Evolutionary conservation across 2,888 invertebrate genomes (phyloP).

Genomic region (Polia nebulosa): DNA sequence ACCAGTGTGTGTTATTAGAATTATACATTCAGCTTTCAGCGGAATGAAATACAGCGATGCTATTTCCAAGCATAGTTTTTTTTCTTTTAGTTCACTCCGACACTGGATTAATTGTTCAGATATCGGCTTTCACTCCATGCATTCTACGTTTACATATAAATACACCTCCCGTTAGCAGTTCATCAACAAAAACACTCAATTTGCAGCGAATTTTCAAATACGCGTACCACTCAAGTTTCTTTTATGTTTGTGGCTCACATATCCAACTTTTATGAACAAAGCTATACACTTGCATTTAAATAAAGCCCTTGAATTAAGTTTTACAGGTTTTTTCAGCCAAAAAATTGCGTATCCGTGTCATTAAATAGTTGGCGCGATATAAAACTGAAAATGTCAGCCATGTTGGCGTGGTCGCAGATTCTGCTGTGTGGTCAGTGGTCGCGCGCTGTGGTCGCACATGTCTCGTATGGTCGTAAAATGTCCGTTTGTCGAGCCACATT

Average conservation of each 20-base stretch:
- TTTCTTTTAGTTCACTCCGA: not conserved
- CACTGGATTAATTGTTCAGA: conserved; percentile 3
- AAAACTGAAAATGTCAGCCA: conserved; percentile 41
- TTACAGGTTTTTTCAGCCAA: not conserved
- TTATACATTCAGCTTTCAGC: not conserved
- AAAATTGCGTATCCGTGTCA: conserved; percentile 9
- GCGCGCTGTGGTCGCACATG: conserved; percentile 38
- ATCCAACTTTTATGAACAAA: not conserved
- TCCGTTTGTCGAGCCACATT: conserved; percentile 49
- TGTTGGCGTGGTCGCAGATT: conserved; percentile 39
- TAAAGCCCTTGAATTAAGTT: conserved; percentile 13
- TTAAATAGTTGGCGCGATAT: conserved; percentile 39
- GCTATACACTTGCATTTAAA: not conserved
- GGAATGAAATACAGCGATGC: not conserved
- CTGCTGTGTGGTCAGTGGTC: conserved; percentile 39
- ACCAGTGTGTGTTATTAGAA: not conserved
- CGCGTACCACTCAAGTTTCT: not conserved
- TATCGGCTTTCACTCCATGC: not conserved
- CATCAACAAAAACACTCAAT: not conserved
- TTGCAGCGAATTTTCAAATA: not conserved
- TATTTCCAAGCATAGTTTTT: conserved; percentile 2
- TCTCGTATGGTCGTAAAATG: conserved; percentile 41
- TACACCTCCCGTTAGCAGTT: not conserved
- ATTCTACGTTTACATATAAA: not conserved
- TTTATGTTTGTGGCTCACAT: not conserved